Evolutionary conservation across 2,888 invertebrate species (phyloP), one percentile per base, ranked within the genome.

Genomic region (Rhingia campestris): DNA sequence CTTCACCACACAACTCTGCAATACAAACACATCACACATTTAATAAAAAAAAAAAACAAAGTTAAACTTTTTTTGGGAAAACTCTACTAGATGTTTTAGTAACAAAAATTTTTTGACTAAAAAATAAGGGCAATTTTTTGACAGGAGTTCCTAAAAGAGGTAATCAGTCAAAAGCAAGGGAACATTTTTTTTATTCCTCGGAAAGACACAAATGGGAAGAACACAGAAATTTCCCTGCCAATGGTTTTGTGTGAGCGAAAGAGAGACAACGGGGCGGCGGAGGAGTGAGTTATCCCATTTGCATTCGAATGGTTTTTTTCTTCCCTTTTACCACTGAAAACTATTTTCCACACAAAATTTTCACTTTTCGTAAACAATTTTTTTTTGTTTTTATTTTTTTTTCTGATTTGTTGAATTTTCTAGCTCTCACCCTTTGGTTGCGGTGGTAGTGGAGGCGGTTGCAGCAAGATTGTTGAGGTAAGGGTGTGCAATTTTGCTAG

Each of bases 291-390:
- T 80, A 84, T 80, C 70, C 77, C 80, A 84, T 84, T 84, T 84
- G 74, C 74, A 84, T 84, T 66, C 33, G 53, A 74, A 56, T 53
- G 12, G 69, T 58, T 77, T 77, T 64, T 54, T 61, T 14, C 10
- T 35, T 12, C 43, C 54, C 43, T 58, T 69, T 74, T 47, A n/a
- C 10, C 7, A 47, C 30, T 22, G 22, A 70, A 76, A 51, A 75
- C 63, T 59, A 64, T 59, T 76, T 81, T 76, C 54, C 49, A 53
- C 43, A 9, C 58, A 74, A 73, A 63, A 73, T 74, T 41, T 84
- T 80, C 63, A 74, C 69, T 75, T 84, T 84, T 84, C 56, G 79
- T 80, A 80, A 79, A 84, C 84, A 84, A 80, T 74, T 49, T 41
- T 9, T 41, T 41, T 41, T n/a, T 41, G 41, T 49, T 49, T 73